phyloP scores from a whole-genome alignment of 1,140 invertebrate genomes.

The Heliconius eleuchia region DNA sequence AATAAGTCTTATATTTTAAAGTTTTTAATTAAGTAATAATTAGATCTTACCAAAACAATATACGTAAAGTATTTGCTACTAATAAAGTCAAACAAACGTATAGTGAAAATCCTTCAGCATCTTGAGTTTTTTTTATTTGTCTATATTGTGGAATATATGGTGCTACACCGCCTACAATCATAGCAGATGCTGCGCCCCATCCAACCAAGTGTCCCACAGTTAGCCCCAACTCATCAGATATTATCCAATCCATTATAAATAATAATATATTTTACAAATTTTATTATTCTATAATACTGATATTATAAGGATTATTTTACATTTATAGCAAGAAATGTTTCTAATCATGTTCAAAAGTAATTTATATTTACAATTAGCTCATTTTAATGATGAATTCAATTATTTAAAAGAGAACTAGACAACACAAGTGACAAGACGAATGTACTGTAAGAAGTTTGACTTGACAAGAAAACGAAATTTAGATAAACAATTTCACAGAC shows the following conservation, averaged over 20 bases:
- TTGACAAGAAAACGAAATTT: not conserved
- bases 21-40: not conserved
- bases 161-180: constrained; percentile 95
- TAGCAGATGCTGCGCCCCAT: constrained; percentile 88
- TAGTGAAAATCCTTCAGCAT: constrained; percentile 97
- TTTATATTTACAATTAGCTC: constrained; percentile 6
- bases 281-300: constrained; percentile 6
- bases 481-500: constrained; percentile 3
- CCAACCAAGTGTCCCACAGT: constrained; percentile 85
- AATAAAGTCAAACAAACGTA: constrained; percentile 97
- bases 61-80: constrained; percentile 97
- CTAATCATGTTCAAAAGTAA: constrained; percentile 18
- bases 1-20: too few species aligned
- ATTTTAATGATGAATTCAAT: not conserved
- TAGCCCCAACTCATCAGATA: constrained; percentile 85
- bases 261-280: not conserved
- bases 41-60: constrained; percentile 96
- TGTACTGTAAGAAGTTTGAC: not conserved
- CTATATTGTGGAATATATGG: constrained; percentile 96
- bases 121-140: constrained; percentile 94
- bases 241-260: constrained; percentile 85
- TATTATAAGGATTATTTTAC: constrained; percentile 2
- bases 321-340: not conserved
- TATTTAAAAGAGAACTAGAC: constrained; percentile 10
- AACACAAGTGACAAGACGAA: constrained; percentile 3